Percentiles rank a stretch among this genome's conserved stretches.
Evolutionary conservation across 1,140 invertebrate genomes (phyloP).

Genomic region (Panagrolaimus sp.): DNA sequence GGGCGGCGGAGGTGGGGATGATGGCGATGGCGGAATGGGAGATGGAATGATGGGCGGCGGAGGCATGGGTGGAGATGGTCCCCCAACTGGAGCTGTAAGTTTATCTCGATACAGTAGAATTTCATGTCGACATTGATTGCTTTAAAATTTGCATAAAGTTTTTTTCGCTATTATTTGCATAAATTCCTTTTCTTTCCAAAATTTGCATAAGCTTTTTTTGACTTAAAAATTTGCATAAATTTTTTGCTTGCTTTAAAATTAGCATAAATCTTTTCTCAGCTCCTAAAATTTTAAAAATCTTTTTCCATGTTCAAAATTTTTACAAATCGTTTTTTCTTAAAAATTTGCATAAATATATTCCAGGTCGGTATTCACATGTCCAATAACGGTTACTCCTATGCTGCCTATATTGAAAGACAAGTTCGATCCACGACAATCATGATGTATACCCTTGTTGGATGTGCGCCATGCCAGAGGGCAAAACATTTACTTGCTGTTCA

Average conservation of each 20-base stretch:
- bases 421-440: slow-evolving; percentile 33
- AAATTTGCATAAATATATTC: not conserved
- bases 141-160: too few species aligned
- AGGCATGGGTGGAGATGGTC: not conserved
- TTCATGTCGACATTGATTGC: too few species aligned
- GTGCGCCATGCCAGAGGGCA: slow-evolving; percentile 40
- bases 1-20: not conserved
- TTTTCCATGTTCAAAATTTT: too few species aligned
- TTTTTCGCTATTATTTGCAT: too few species aligned
- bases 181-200: too few species aligned
- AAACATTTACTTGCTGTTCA: slow-evolving; percentile 34
- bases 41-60: slow-evolving; percentile 12
- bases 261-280: too few species aligned
- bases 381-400: slow-evolving; percentile 28
- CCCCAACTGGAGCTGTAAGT: slow-evolving; percentile 8
- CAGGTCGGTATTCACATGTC: slow-evolving; percentile 15
- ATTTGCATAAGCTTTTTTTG: too few species aligned
- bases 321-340: slow-evolving; percentile 2
- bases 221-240: too few species aligned
- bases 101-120: too few species aligned
- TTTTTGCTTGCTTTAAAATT: too few species aligned
- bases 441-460: slow-evolving; percentile 50
- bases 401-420: slow-evolving; percentile 48
- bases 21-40: not conserved
- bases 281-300: too few species aligned